Percentiles rank a stretch among this genome's conserved stretches.
Conservation (phyloP, 2,797 vertebrate genomes). For the Loris lydekkerianus region DNA sequence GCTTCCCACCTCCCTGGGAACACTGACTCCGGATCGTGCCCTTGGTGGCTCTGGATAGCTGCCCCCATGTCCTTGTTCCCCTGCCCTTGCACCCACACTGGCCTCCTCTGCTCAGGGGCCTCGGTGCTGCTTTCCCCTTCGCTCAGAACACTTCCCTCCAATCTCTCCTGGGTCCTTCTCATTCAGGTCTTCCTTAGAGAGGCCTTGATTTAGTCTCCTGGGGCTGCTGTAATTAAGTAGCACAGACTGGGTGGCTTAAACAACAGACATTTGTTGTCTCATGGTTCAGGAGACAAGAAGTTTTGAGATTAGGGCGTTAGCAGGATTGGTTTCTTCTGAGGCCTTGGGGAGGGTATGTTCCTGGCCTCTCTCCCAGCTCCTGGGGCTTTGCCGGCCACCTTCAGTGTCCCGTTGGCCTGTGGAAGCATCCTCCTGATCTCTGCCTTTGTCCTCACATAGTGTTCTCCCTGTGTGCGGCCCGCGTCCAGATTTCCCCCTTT, state of each 20-base stretch:
- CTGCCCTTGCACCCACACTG: accelerated
- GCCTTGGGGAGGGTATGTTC: not conserved
- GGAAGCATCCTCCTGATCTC: not conserved
- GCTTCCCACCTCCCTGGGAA: not conserved
- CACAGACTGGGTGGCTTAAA: not conserved
- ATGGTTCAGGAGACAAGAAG: not conserved
- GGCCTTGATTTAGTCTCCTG: accelerated
- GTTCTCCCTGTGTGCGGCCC: not conserved
- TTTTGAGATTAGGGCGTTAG: not conserved
- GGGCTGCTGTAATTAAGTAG: not conserved
- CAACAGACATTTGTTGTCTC: not conserved
- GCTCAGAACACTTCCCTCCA: not conserved
- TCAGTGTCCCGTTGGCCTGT: not conserved
- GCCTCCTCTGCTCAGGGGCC: not conserved
- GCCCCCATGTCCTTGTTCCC: accelerated
- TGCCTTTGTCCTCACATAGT: accelerated
- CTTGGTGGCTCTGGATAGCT: not conserved
- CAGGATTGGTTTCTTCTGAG: not conserved
- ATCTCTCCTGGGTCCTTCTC: not conserved
- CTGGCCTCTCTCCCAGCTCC: not conserved
- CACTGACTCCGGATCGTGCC: accelerated
- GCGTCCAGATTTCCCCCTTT: not conserved
- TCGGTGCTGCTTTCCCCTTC: accelerated
- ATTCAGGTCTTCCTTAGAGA: not conserved
- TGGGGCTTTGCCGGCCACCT: accelerated